phyloP scores from a whole-genome alignment of 2,113 vertebrate genomes.

The Centropristis striata region DNA sequence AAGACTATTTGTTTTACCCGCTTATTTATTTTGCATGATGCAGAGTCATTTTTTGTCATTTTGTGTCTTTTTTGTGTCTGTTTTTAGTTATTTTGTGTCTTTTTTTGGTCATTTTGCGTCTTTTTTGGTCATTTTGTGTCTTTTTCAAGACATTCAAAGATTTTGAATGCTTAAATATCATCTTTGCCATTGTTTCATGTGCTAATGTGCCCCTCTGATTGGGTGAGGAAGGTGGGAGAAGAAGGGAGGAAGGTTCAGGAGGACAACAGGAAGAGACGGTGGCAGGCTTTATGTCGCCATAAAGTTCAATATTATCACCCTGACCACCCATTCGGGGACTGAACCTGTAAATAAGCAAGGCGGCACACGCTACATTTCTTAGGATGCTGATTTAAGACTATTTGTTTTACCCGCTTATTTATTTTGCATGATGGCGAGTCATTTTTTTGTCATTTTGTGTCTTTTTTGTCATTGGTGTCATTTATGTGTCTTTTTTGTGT shows the following conservation, averaged over 20 bases:
- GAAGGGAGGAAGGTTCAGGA: conserved; percentile 45
- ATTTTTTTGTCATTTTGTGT: no score
- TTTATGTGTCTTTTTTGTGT: no score
- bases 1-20: conserved; percentile 82
- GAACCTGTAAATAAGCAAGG: conserved; percentile 77
- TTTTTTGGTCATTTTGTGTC: no score
- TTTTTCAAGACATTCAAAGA: no score
- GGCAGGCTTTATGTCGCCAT: conserved; percentile 79
- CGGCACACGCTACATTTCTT: conserved; percentile 61
- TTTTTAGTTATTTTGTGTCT: no score
- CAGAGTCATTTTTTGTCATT: no score
- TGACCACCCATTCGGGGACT: conserved; percentile 62
- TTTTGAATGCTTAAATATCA: no score
- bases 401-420: conserved; percentile 83
- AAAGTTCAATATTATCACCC: conserved; percentile 81
- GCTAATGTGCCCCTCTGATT: no score
- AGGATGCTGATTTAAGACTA: conserved; percentile 84
- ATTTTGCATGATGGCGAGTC: conserved; percentile 84
- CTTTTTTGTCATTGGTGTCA: no score
- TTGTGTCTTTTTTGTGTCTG: no score
- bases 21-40: conserved; percentile 85
- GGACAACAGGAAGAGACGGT: conserved; percentile 45
- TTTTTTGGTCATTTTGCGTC: no score
- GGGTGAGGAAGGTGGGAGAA: conserved; percentile 30
- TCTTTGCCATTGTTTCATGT: no score